phyloP scores from a whole-genome alignment of 2,888 invertebrate species.

The Orthosia gracilis region DNA sequence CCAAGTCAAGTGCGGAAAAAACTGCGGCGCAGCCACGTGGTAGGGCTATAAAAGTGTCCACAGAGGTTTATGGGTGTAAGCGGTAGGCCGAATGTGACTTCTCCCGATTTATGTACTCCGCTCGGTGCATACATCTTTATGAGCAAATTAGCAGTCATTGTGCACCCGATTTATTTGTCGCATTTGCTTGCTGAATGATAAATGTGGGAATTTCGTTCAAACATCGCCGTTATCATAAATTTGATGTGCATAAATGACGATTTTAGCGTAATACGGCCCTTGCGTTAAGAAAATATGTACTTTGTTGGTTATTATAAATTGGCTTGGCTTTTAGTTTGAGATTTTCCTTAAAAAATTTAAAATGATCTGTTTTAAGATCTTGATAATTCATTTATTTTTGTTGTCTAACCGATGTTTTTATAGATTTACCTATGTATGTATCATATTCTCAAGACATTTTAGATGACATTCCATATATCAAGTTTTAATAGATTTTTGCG shows the following conservation, averaged over 20 bases:
- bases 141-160: slow-evolving; percentile 91
- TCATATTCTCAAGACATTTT: neutral
- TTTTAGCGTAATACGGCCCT: slow-evolving; percentile 48
- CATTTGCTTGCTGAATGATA: slow-evolving; percentile 81
- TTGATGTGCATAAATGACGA: slow-evolving; percentile 67
- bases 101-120: slow-evolving; percentile 87
- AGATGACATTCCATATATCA: slow-evolving; percentile 26
- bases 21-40: slow-evolving; percentile 87
- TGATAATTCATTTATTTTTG: neutral
- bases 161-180: slow-evolving; percentile 87
- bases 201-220: slow-evolving; percentile 85
- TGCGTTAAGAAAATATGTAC: slow-evolving; percentile 31
- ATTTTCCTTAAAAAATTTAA: neutral
- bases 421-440: neutral
- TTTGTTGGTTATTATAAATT: slow-evolving; percentile 21
- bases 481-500: too few relatives aligned
- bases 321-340: neutral
- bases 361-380: neutral
- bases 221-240: slow-evolving; percentile 69
- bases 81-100: slow-evolving; percentile 90
- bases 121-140: slow-evolving; percentile 89
- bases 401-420: neutral
- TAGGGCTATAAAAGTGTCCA: slow-evolving; percentile 90
- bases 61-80: slow-evolving; percentile 89
- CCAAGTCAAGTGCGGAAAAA: slow-evolving; percentile 89